Evolutionary conservation across 2,888 invertebrate genomes (phyloP).

Genomic region (Pterobdella sp.): DNA sequence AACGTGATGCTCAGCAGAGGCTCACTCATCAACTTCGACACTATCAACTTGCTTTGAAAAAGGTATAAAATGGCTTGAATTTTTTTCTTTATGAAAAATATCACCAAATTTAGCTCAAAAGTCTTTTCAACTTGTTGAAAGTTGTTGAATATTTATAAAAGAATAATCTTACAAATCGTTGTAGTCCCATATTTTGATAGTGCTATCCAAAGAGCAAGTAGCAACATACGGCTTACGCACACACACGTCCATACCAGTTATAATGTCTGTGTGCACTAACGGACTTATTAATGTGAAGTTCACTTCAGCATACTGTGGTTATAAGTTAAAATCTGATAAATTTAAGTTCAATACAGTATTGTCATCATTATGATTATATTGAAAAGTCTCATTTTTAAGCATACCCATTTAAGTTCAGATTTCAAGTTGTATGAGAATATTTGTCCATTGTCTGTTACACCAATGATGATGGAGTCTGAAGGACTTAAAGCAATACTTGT

Average conservation of each 20-base stretch:
- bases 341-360: background rate
- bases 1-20: slow-evolving; percentile 69
- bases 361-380: slow-evolving; percentile 40
- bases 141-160: too few relatives aligned
- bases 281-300: slow-evolving; percentile 20
- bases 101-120: too few relatives aligned
- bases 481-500: slow-evolving; percentile 10
- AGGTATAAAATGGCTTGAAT: background rate
- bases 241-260: slow-evolving; percentile 73
- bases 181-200: slow-evolving; percentile 80
- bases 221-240: slow-evolving; percentile 82
- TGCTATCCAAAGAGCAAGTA: slow-evolving; percentile 72
- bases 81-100: too few relatives aligned
- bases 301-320: slow-evolving; percentile 20
- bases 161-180: slow-evolving; percentile 15
- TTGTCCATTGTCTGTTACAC: slow-evolving; percentile 19
- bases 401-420: slow-evolving; percentile 22
- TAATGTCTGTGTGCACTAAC: slow-evolving; percentile 66
- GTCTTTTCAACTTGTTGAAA: too few relatives aligned
- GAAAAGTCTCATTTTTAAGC: slow-evolving; percentile 60
- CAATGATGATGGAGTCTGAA: background rate
- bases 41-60: slow-evolving; percentile 55
- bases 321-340: background rate
- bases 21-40: slow-evolving; percentile 70
- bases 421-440: slow-evolving; percentile 20